Percentiles rank a stretch among this genome's conserved stretches.
These are phyloP conservation scores for Rallus limicola DNA, from an alignment of 2,113 vertebrate species.

Conservation along the genomic window DNA sequence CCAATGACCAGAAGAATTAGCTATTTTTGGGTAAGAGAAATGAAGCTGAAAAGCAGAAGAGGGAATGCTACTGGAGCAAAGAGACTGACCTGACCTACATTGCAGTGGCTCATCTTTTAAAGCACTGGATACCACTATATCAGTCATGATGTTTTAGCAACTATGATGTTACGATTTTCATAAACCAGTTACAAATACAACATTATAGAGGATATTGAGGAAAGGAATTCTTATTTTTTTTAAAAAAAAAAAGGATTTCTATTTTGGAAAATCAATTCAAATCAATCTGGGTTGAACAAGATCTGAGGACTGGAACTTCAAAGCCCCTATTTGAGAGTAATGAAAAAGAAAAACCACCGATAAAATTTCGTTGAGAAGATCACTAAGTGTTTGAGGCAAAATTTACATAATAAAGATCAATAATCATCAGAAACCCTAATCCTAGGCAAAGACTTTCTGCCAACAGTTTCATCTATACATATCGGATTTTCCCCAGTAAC, in stretches of 20 bases:
- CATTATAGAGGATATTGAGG: neutral
- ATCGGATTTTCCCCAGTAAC: neutral
- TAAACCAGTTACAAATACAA: neutral
- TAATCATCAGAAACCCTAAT: neutral
- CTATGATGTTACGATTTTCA: neutral
- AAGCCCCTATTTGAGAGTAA: neutral
- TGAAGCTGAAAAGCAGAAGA: neutral
- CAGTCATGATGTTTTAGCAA: neutral
- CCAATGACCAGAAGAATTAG: neutral
- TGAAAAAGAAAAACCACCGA: neutral
- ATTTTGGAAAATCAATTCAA: neutral
- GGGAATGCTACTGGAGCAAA: neutral
- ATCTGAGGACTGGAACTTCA: neutral
- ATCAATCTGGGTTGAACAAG: neutral
- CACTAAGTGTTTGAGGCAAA: neutral
- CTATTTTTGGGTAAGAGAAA: neutral
- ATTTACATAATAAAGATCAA: neutral
- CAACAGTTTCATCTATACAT: neutral
- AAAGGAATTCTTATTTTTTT: neutral
- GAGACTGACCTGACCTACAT: neutral
- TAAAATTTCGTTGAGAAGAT: neutral
- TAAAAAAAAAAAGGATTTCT: neutral
- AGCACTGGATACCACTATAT: neutral
- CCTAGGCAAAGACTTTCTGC: neutral
- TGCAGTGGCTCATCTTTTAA: neutral